Evolutionary conservation across 1,140 invertebrate species (phyloP).

Genomic region (Drosophila tsacasi): DNA sequence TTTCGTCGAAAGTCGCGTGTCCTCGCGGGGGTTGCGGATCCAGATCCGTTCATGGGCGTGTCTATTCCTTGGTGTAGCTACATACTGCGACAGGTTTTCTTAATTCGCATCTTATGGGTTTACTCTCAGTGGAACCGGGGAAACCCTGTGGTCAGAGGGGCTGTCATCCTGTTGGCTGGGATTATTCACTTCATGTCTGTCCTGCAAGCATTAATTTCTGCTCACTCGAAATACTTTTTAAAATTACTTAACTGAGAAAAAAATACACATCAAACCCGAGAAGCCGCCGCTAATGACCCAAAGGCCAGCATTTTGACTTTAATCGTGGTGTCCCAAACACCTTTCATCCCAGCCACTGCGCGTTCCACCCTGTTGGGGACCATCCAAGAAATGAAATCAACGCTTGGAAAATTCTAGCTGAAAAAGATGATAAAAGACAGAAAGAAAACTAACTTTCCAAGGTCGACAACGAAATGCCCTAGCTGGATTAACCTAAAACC

Average conservation of each 20-base stretch:
- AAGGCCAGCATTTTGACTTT: slow-evolving; percentile 1
- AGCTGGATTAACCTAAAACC: too few relatives aligned
- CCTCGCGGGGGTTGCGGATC: slow-evolving; percentile 32
- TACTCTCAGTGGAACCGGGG: slow-evolving; percentile 29
- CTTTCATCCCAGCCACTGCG: not conserved
- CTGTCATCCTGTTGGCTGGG: slow-evolving; percentile 11
- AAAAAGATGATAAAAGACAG: not conserved
- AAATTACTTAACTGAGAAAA: not conserved
- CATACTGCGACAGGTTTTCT: slow-evolving; percentile 75
- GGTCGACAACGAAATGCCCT: not conserved
- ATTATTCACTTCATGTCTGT: not conserved
- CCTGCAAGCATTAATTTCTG: not conserved
- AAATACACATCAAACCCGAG: not conserved
- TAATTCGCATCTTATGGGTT: slow-evolving; percentile 61
- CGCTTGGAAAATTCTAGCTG: not conserved
- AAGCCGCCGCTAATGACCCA: not conserved
- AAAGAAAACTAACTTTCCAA: not conserved
- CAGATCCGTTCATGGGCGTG: slow-evolving; percentile 5
- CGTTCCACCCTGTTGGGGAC: not conserved
- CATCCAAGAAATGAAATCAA: slow-evolving; percentile 5
- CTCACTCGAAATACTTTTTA: not conserved
- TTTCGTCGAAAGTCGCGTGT: slow-evolving; percentile 48
- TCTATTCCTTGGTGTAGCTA: slow-evolving; percentile 30
- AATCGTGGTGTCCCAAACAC: not conserved
- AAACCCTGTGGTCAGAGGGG: not conserved